Evolutionary conservation across 2,797 vertebrate species (phyloP).

Genomic region (Lacerta bilineata): DNA sequence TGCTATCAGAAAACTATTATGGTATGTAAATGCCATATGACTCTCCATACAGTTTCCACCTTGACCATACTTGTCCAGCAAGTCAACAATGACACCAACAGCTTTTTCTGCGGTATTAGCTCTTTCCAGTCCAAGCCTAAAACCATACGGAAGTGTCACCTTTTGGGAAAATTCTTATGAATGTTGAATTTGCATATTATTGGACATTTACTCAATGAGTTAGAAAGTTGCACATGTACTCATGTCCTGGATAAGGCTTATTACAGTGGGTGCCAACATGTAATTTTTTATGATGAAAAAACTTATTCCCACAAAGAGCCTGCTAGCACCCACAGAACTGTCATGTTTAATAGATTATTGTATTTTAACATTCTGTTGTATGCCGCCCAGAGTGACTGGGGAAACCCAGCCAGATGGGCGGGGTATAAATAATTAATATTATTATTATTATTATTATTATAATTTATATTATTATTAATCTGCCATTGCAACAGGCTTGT

Average conservation of each 20-base stretch:
- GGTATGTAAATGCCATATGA: slow-evolving; percentile 88
- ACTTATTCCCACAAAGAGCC: neutral
- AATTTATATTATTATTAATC: too few species aligned
- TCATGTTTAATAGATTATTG: neutral
- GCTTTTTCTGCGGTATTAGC: slow-evolving; percentile 91
- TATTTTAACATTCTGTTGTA: too few species aligned
- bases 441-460: too few species aligned
- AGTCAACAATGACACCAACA: slow-evolving; percentile 87
- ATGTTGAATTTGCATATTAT: neutral
- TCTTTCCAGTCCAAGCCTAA: slow-evolving; percentile 95
- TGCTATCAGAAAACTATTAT: slow-evolving; percentile 97
- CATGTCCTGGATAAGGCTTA: neutral
- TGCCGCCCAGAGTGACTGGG: too few species aligned
- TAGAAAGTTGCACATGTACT: neutral
- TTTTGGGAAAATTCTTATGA: slow-evolving; percentile 1
- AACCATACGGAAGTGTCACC: slow-evolving; percentile 65
- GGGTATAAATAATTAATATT: too few species aligned
- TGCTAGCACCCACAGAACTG: neutral
- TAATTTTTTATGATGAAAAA: neutral
- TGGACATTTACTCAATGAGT: neutral
- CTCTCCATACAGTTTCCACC: slow-evolving; percentile 95
- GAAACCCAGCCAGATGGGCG: too few species aligned
- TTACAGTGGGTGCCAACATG: neutral
- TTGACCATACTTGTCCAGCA: slow-evolving; percentile 92
- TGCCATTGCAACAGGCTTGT: too few species aligned